These are phyloP conservation scores for Sphyrna mokarran DNA, from an alignment of 2,113 vertebrate genomes.

Conservation along the genomic window DNA sequence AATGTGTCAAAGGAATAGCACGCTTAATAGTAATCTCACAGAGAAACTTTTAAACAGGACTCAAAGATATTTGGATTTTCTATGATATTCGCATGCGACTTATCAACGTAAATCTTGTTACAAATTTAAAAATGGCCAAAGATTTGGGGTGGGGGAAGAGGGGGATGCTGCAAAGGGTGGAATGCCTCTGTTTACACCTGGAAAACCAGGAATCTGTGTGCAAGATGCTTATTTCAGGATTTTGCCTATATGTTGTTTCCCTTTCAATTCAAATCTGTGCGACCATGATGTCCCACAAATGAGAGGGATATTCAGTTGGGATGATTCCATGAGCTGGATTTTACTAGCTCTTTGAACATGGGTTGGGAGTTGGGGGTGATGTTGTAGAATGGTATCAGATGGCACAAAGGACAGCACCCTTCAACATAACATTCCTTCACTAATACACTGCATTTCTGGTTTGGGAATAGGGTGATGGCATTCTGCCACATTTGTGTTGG, in stretches of 20 bases:
- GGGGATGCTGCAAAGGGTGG: not conserved
- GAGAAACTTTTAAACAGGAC: not conserved
- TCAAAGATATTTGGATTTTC: not conserved
- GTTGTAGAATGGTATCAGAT: not conserved
- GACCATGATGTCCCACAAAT: not conserved
- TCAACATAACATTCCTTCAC: not conserved
- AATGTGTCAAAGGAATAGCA: slow-evolving; percentile 73
- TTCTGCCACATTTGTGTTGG: not conserved
- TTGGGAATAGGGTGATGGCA: not conserved
- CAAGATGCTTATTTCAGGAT: not conserved
- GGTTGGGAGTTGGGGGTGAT: no score
- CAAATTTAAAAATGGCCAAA: not conserved
- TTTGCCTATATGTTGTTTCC: not conserved
- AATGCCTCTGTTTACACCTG: not conserved
- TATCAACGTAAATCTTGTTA: not conserved
- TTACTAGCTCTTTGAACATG: not conserved
- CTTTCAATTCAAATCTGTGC: not conserved
- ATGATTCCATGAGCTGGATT: not conserved
- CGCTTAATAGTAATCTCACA: not conserved
- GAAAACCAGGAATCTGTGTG: not conserved
- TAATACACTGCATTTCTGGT: not conserved
- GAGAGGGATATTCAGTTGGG: not conserved
- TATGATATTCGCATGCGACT: not conserved
- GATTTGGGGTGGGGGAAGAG: not conserved
- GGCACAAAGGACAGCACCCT: not conserved